phyloP scores from a whole-genome alignment of 2,113 vertebrate species.

The Rafetus swinhoei region DNA sequence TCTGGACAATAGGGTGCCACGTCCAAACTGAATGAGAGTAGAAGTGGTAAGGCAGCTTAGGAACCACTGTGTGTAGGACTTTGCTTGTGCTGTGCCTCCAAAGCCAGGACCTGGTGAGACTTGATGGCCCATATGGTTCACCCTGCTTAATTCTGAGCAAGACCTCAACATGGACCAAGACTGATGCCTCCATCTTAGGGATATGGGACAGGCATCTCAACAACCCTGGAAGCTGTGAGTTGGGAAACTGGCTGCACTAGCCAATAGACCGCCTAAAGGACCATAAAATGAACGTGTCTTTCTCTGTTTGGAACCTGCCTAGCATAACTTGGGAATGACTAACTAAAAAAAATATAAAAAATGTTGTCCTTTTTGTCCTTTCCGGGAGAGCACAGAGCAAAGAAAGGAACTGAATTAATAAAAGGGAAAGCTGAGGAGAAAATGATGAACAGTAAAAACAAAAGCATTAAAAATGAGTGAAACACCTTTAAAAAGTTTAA shows the following conservation, averaged over 20 bases:
- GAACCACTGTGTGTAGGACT: too few species aligned
- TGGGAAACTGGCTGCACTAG: not conserved
- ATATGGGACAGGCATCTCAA: not conserved
- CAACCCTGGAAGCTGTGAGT: not conserved
- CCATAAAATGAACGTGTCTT: not conserved
- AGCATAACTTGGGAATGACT: not conserved
- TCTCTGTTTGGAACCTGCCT: not conserved
- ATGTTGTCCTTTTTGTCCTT: not conserved
- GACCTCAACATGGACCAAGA: not conserved
- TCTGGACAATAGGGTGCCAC: too few species aligned
- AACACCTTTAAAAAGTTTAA: not conserved
- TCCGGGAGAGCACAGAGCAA: not conserved
- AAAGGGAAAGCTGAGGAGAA: not conserved
- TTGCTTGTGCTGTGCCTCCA: not conserved
- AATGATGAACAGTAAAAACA: slow-evolving; percentile 46
- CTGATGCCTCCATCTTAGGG: not conserved
- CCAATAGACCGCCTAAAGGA: not conserved
- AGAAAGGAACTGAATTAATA: not conserved
- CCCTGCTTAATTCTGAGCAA: not conserved
- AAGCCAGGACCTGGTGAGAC: not conserved
- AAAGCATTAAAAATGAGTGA: slow-evolving; percentile 51
- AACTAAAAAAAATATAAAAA: too few species aligned
- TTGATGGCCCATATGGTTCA: not conserved
- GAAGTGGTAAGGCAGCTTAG: not conserved
- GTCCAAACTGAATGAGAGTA: too few species aligned